These are phyloP conservation scores for Ahaetulla prasina DNA, from an alignment of 2,113 vertebrate genomes.

Conservation along the genomic window DNA sequence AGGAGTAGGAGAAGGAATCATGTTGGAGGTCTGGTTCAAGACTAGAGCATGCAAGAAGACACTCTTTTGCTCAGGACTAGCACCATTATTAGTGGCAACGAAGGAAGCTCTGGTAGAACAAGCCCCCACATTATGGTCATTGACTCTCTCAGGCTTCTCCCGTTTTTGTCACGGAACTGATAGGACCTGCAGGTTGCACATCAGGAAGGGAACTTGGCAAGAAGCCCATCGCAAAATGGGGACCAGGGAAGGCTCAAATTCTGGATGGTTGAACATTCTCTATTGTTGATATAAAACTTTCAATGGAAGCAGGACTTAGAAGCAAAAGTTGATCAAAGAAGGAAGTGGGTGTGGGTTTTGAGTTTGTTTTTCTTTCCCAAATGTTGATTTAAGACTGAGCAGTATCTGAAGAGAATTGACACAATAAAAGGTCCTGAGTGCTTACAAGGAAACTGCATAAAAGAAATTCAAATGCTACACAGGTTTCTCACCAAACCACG, in stretches of 20 bases:
- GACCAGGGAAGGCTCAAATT: background rate
- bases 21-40: background rate
- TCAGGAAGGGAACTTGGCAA: background rate
- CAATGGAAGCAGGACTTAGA: no score
- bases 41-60: background rate
- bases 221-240: background rate
- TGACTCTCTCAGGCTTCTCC: background rate
- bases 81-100: background rate
- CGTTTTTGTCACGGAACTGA: background rate
- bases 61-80: background rate
- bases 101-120: background rate
- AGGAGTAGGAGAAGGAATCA: background rate
- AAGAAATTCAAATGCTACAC: background rate
- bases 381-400: background rate
- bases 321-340: background rate
- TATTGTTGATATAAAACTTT: background rate
- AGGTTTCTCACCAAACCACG: background rate
- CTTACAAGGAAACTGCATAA: background rate
- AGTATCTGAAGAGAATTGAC: background rate
- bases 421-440: background rate
- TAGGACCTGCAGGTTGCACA: background rate
- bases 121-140: background rate
- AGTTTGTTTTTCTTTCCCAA: background rate
- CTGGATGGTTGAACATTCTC: background rate
- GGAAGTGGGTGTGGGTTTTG: background rate